These are phyloP conservation scores for Phyllopteryx taeniolatus DNA, from an alignment of 2,113 vertebrate species.

Conservation along the genomic window DNA sequence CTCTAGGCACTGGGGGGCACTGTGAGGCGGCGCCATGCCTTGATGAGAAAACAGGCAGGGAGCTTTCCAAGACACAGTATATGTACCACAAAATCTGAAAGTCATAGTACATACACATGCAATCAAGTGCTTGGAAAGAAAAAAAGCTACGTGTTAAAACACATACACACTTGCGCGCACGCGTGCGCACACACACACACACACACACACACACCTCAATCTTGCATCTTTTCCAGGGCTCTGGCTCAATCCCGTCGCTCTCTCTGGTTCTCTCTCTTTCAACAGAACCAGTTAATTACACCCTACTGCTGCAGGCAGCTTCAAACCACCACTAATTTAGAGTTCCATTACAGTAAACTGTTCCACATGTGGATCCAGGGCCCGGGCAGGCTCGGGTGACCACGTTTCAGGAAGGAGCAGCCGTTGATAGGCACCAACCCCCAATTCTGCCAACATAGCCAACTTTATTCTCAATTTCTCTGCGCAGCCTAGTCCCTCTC, in stretches of 20 bases:
- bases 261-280: slow-evolving; percentile 78
- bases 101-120: slow-evolving; percentile 53
- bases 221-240: slow-evolving; percentile 55
- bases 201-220: slow-evolving; percentile 52
- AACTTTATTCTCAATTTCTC: slow-evolving; percentile 47
- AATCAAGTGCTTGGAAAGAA: slow-evolving; percentile 52
- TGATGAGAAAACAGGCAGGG: slow-evolving; percentile 28
- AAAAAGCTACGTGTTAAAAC: slow-evolving; percentile 49
- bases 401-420: slow-evolving; percentile 80
- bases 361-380: slow-evolving; percentile 79
- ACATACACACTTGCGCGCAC: slow-evolving; percentile 46
- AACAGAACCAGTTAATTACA: slow-evolving; percentile 84
- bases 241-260: slow-evolving; percentile 66
- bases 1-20: slow-evolving; percentile 76
- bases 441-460: slow-evolving; percentile 66
- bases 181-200: slow-evolving; percentile 33
- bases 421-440: slow-evolving; percentile 68
- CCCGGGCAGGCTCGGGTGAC: slow-evolving; percentile 74
- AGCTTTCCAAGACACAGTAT: slow-evolving; percentile 48
- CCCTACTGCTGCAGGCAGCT: slow-evolving; percentile 80
- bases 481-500: slow-evolving; percentile 32
- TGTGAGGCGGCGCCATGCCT: slow-evolving; percentile 59
- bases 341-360: slow-evolving; percentile 85
- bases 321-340: slow-evolving; percentile 83
- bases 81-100: slow-evolving; percentile 40